phyloP scores from a whole-genome alignment of 2,797 vertebrate species.

The Acanthis flammea region DNA sequence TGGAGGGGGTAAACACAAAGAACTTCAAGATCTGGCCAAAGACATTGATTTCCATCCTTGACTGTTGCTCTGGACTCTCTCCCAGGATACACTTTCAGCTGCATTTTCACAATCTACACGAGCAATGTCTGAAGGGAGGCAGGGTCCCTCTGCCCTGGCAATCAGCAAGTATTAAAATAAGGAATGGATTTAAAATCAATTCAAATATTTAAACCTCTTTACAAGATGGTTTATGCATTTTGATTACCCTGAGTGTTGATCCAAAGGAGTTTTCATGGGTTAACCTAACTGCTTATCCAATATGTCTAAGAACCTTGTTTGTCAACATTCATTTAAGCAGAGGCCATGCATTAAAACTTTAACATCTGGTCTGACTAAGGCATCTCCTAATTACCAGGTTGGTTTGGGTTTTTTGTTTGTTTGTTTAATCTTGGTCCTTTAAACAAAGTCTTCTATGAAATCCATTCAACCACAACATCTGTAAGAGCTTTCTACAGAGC shows the following conservation, averaged over 20 bases:
- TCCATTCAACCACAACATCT: not conserved
- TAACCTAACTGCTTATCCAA: not conserved
- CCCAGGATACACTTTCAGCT: not conserved
- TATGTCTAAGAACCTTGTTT: not conserved
- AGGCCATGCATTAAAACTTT: not conserved
- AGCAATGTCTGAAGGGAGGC: not conserved
- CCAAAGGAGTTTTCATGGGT: not conserved
- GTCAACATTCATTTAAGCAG: not conserved
- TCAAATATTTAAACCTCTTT: not conserved
- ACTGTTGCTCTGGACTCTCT: not conserved
- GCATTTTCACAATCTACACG: not conserved
- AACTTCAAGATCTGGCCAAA: not conserved
- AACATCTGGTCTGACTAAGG: not conserved
- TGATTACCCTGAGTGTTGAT: not conserved
- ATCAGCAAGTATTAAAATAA: not conserved
- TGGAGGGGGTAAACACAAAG: conserved; percentile 37
- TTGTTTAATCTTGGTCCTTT: not conserved
- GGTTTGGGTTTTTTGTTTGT: not conserved
- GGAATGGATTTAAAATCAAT: not conserved
- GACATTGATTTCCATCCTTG: not conserved
- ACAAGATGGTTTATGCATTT: not conserved
- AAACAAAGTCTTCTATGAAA: not conserved
- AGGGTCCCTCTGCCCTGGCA: not conserved
- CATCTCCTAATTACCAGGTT: not conserved
- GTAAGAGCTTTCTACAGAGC: not conserved